Evolutionary conservation across 2,888 invertebrate genomes (phyloP).

Genomic region (Chaetoderma sp.): DNA sequence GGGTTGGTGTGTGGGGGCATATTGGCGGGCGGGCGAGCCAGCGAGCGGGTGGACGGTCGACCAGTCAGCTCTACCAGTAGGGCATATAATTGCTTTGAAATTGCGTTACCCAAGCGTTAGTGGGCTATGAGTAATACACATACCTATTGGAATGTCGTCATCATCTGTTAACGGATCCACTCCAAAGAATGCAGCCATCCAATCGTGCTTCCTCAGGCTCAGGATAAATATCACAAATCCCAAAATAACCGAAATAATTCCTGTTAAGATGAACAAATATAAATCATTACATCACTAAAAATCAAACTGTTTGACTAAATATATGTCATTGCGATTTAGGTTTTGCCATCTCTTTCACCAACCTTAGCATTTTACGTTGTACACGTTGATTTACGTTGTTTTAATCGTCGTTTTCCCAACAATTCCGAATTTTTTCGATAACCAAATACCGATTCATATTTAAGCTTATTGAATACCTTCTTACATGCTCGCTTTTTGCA

Average conservation of each 20-base stretch:
- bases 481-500: too few species aligned
- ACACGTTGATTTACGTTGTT: not conserved
- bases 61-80: not conserved
- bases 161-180: conserved; percentile 77
- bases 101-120: too few species aligned
- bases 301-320: not conserved
- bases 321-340: not conserved
- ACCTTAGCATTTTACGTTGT: not conserved
- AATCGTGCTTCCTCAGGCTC: conserved; percentile 88
- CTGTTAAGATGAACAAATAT: conserved; percentile 73
- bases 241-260: conserved; percentile 81
- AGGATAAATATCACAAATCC: conserved; percentile 86
- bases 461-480: too few species aligned
- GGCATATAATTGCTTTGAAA: not conserved
- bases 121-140: not conserved
- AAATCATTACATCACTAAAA: not conserved
- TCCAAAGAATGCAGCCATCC: conserved; percentile 90
- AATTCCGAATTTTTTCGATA: not conserved
- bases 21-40: too few species aligned
- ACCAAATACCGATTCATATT: too few species aligned
- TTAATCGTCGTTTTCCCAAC: not conserved
- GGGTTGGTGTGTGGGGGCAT: too few species aligned
- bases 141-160: conserved; percentile 66
- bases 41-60: too few species aligned
- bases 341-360: not conserved